These are phyloP conservation scores for Autographa pulchrina DNA, from an alignment of 2,888 invertebrate genomes.

Conservation along the genomic window DNA sequence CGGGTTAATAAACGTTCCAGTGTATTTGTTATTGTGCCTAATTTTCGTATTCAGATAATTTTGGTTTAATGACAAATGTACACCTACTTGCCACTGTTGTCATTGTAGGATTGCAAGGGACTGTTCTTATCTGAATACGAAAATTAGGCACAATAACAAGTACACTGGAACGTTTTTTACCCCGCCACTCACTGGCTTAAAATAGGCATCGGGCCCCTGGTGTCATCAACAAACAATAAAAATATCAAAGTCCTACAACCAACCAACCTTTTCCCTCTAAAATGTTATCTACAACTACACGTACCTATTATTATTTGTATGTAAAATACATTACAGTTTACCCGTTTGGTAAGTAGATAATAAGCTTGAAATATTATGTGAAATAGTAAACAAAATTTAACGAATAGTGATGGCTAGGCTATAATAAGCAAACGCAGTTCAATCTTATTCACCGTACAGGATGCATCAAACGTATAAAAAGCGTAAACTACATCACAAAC, in stretches of 20 bases:
- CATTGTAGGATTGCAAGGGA: too few species aligned
- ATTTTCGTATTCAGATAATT: too few species aligned
- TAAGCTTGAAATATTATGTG: not conserved
- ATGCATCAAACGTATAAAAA: constrained; percentile 25
- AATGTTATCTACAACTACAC: not conserved
- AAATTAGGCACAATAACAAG: too few species aligned
- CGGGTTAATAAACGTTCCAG: too few species aligned
- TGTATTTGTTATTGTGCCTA: too few species aligned
- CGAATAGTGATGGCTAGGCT: not conserved
- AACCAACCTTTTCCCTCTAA: not conserved
- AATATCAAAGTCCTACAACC: not conserved
- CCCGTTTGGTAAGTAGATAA: not conserved
- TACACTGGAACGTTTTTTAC: too few species aligned
- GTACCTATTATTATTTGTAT: not conserved
- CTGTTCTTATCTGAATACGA: too few species aligned
- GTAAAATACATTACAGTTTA: not conserved
- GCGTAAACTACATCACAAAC: constrained; percentile 18
- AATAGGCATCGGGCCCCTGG: too few species aligned
- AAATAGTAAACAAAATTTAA: not conserved
- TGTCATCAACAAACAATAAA: not conserved
- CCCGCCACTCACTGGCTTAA: too few species aligned
- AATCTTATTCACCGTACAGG: constrained; percentile 24
- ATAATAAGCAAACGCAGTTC: not conserved
- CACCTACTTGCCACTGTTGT: too few species aligned
- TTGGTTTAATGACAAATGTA: too few species aligned